Base-by-base conservation (phyloP, 1,140 invertebrate genomes). In the Bombus polaris region DNA sequence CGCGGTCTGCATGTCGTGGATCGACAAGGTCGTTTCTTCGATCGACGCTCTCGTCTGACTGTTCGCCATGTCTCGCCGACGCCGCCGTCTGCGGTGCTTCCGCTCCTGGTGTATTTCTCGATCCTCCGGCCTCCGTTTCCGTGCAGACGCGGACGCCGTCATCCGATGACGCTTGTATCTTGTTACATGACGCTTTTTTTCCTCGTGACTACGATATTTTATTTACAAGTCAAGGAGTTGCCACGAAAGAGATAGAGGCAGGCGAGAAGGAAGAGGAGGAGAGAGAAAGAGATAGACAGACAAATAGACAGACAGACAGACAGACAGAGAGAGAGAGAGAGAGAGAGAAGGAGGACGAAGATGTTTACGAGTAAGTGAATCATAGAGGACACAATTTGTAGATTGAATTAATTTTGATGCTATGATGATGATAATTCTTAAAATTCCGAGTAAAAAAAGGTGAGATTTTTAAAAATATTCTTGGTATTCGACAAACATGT, bases 21-120 rank as follows among this genome's bases (percentile, higher is more conserved):
- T 82, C 85, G 87, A 78, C 89, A 90, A 91, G 89, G 89, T 90
- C 89, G 89, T 86, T 83, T 47, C 81, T 88, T 28, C 83, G 76
- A 85, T 87, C 88, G 84, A 83, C 79, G 65, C 18, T 80, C 71
- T 59, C 66, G 66, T 68, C 65, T 75, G 62, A 28, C 68, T 81
- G 76, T 77, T 81, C 62, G 37, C 68, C 68, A 68, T 80, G 76
- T 78, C 83, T 80, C 70, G 78, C n/a, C 74, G 62, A 76, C 57
- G 75, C 84, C 78, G 75, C 74, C 83, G 89, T 90, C 88, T 90
- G 88, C 79, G 53, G 15, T 81, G 66, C 83, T 90, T 90, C 88
- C 82, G 88, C 85, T 89, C 81, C 84, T 73, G 72, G 79, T 75
- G 44, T 71, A 75, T 80, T 85, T 88, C 86, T 73, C 65, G 57